Percentiles rank a stretch among this genome's conserved stretches.
Evolutionary conservation across 2,888 invertebrate genomes (phyloP).

Genomic region (Alitta virens): DNA sequence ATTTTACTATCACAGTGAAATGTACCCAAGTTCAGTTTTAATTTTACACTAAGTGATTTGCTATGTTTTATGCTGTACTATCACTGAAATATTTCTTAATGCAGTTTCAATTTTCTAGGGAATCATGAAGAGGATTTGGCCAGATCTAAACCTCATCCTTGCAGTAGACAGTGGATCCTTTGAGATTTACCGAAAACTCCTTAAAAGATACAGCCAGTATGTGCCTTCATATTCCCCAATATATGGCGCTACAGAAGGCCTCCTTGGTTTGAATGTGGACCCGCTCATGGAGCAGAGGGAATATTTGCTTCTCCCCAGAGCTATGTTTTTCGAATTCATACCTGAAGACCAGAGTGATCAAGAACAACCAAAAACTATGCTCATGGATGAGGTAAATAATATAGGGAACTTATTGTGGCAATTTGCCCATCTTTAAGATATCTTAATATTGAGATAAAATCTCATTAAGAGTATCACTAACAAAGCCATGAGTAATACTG

Average conservation of each 20-base stretch:
- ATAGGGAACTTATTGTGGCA: no score
- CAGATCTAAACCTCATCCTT: slow-evolving; percentile 37
- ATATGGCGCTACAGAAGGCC: slow-evolving; percentile 51
- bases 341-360: slow-evolving; percentile 40
- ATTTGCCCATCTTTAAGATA: no score
- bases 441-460: no score
- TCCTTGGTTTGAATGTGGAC: slow-evolving; percentile 33
- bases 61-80: no score
- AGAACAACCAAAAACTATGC: slow-evolving; percentile 43
- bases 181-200: slow-evolving; percentile 37
- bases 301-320: slow-evolving; percentile 44
- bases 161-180: slow-evolving; percentile 47
- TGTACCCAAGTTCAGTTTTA: no score
- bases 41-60: no score
- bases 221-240: slow-evolving; percentile 48
- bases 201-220: slow-evolving; percentile 28
- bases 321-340: slow-evolving; percentile 54
- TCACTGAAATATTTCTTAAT: no score
- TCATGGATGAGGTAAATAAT: slow-evolving; percentile 44
- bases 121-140: slow-evolving; percentile 44
- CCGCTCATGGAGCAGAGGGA: slow-evolving; percentile 22
- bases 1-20: no score
- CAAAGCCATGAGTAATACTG: no score
- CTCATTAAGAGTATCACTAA: no score
- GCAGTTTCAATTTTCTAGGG: slow-evolving; percentile 35